phyloP scores from a whole-genome alignment of 2,888 invertebrate species.

The Chrysina gloriosa region DNA sequence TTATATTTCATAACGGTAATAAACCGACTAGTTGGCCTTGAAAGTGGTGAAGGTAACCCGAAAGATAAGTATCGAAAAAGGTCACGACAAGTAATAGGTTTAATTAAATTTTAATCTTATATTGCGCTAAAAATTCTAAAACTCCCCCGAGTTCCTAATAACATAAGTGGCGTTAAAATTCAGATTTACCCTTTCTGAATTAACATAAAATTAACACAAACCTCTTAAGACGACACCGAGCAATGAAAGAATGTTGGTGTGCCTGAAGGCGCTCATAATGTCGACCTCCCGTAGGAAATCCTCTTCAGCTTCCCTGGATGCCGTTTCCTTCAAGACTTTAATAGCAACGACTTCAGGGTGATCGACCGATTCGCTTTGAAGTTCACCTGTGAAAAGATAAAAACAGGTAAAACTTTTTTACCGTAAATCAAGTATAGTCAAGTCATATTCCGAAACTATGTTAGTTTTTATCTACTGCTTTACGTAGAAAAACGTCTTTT shows the following conservation, averaged over 20 bases:
- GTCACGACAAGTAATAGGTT: no score
- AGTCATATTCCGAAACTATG: no score
- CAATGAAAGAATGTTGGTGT: constrained; percentile 82
- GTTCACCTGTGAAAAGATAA: constrained; percentile 66
- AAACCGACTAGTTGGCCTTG: no score
- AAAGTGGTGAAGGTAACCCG: no score
- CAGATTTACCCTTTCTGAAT: neutral
- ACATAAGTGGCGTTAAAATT: no score
- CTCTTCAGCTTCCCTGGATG: constrained; percentile 80
- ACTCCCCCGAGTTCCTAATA: no score
- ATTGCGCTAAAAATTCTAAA: no score
- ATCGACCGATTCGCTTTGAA: constrained; percentile 63
- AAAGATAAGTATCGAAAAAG: no score
- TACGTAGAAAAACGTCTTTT: no score
- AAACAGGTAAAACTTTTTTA: neutral
- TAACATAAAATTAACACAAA: constrained; percentile 59
- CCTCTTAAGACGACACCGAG: constrained; percentile 83
- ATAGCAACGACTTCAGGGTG: constrained; percentile 74
- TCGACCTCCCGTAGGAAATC: constrained; percentile 86
- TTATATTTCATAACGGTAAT: no score
- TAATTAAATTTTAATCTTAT: no score
- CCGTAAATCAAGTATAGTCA: no score
- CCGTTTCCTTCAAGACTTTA: constrained; percentile 83
- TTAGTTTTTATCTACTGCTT: neutral
- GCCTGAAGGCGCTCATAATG: constrained; percentile 84